Evolutionary conservation across 2,888 invertebrate species (phyloP).

Genomic region (Onchidella celtica): DNA sequence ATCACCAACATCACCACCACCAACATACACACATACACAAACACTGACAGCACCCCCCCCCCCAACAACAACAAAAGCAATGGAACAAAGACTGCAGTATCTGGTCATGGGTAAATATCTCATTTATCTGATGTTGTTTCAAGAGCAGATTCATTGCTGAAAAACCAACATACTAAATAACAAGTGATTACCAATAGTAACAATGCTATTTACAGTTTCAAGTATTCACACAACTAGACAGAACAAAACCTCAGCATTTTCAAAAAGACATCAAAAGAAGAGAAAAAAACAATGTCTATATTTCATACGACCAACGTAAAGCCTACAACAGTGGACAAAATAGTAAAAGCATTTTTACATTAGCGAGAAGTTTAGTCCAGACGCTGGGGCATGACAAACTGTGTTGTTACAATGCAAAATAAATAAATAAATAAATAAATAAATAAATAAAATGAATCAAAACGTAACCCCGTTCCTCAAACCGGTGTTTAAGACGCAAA

Average conservation of each 20-base stretch:
- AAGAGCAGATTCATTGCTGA: not conserved
- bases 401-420: not conserved
- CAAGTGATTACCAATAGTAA: not conserved
- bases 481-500: no score
- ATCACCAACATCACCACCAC: no score
- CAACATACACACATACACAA: no score
- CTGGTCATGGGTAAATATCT: not conserved
- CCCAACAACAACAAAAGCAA: not conserved
- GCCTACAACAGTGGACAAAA: not conserved
- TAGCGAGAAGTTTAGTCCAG: not conserved
- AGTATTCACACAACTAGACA: not conserved
- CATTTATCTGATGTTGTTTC: no score
- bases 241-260: not conserved
- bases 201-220: not conserved
- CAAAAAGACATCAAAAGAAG: not conserved
- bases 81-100: not conserved
- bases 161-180: not conserved
- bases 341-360: not conserved
- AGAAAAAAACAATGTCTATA: not conserved
- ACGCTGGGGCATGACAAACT: not conserved
- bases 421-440: not conserved
- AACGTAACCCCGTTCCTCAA: no score
- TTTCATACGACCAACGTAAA: no score
- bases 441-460: no score
- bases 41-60: not conserved